These are phyloP conservation scores for Cosmia pyralina DNA, from an alignment of 2,888 invertebrate species.

Conservation along the genomic window DNA sequence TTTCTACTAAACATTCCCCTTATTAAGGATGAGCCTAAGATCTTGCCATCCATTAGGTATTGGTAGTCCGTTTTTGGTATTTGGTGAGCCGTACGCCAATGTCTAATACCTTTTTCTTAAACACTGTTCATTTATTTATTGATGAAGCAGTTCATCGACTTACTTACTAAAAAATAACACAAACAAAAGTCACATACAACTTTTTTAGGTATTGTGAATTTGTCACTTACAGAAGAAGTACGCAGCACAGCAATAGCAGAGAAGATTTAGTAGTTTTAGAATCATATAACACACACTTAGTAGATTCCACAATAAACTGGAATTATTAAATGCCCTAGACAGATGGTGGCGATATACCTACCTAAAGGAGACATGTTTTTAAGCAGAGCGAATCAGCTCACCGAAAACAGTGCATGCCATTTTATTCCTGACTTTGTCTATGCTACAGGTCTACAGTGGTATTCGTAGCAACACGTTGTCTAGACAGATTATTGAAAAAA, in stretches of 20 bases:
- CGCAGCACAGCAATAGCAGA: too few relatives aligned
- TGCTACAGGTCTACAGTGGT: neutral
- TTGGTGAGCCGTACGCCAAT: neutral
- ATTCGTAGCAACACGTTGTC: neutral
- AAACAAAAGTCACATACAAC: too few relatives aligned
- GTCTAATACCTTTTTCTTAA: neutral
- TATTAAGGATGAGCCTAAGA: neutral
- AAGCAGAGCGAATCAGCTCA: neutral
- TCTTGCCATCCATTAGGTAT: neutral
- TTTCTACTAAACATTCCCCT: neutral
- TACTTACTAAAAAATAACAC: too few relatives aligned
- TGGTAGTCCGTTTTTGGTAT: neutral
- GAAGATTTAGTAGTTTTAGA: neutral
- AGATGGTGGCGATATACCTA: neutral
- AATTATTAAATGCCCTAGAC: neutral
- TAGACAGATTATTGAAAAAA: neutral
- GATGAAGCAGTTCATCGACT: too few relatives aligned
- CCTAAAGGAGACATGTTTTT: neutral
- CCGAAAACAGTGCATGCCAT: neutral
- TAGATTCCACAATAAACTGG: neutral
- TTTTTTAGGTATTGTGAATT: too few relatives aligned
- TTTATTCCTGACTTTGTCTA: too few relatives aligned
- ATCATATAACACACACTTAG: too few relatives aligned
- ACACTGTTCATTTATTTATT: neutral
- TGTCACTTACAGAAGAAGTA: too few relatives aligned